Evolutionary conservation across 2,113 vertebrate species (phyloP).

Genomic region (Cryptotis parvus): DNA sequence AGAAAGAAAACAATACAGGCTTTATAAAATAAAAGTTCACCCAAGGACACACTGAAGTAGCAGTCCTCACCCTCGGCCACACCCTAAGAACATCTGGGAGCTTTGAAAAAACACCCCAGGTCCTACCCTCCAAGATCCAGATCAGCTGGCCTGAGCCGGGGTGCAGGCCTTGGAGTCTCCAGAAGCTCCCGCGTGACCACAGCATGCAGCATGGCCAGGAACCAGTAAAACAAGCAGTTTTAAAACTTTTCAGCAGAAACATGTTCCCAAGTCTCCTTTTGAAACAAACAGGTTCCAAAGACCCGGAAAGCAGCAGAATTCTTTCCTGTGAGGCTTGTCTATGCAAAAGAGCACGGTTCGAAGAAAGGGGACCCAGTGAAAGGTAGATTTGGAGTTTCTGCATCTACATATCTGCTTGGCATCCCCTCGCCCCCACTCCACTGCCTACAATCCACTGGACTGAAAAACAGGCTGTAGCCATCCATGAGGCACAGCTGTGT

Average conservation of each 20-base stretch:
- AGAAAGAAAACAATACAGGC: conserved; percentile 19
- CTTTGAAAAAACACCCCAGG: conserved; percentile 26
- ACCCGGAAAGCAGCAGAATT: conserved; percentile 17
- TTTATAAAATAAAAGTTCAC: conserved; percentile 21
- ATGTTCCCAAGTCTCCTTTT: background rate
- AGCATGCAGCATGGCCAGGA: background rate
- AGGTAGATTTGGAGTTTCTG: too few relatives aligned
- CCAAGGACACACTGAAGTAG: background rate
- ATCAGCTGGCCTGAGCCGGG: background rate
- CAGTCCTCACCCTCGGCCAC: background rate
- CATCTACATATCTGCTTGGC: background rate
- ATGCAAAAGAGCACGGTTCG: background rate
- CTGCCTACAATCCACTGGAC: background rate
- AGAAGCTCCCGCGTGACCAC: background rate
- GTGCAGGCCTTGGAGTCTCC: background rate
- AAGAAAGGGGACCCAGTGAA: background rate
- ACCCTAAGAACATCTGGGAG: conserved; percentile 2
- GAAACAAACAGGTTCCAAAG: conserved; percentile 23
- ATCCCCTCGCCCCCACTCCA: background rate
- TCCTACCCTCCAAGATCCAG: background rate
- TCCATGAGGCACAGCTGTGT: background rate
- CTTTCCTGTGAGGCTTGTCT: background rate
- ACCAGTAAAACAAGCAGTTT: conserved; percentile 13
- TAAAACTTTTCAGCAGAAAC: background rate
- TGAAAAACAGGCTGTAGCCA: background rate